These are phyloP conservation scores for Prosopocoilus inquinatus DNA, from an alignment of 2,888 invertebrate genomes.

Conservation along the genomic window DNA sequence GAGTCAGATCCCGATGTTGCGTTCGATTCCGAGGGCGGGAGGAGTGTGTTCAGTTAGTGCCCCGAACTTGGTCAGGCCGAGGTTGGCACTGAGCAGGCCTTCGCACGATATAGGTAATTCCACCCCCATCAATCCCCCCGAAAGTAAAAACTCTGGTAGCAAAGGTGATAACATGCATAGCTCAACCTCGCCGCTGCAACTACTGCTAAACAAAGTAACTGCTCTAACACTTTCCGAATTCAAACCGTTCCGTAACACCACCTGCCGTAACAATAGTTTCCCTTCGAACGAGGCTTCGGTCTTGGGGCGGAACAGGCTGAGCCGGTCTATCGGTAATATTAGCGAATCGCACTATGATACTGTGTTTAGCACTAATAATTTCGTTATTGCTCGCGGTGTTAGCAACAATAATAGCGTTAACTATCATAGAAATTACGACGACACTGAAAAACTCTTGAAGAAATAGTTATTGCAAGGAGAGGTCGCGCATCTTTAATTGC, in stretches of 20 bases:
- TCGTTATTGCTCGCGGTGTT: constrained; percentile 47
- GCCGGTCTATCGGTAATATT: constrained; percentile 50
- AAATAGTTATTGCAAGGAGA: constrained; percentile 8
- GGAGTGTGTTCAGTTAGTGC: constrained; percentile 59
- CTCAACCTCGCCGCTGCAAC: constrained; percentile 38
- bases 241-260: constrained; percentile 27
- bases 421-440: constrained; percentile 29
- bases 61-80: constrained; percentile 61
- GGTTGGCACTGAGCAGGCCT: constrained; percentile 58
- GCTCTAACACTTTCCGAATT: constrained; percentile 43
- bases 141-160: constrained; percentile 29
- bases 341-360: constrained; percentile 56
- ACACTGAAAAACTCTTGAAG: constrained; percentile 31
- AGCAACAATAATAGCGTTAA: constrained; percentile 39
- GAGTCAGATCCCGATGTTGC: constrained; percentile 65
- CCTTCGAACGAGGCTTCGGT: constrained; percentile 44
- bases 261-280: constrained; percentile 45
- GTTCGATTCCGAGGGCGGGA: constrained; percentile 46
- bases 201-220: constrained; percentile 44
- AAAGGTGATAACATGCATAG: constrained; percentile 32
- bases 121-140: constrained; percentile 41
- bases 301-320: constrained; percentile 42
- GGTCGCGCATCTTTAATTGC: too few relatives aligned
- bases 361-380: constrained; percentile 53
- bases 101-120: constrained; percentile 68